Base-by-base conservation (phyloP, 2,113 vertebrate genomes). In the Mesoclemmys tuberculata region DNA sequence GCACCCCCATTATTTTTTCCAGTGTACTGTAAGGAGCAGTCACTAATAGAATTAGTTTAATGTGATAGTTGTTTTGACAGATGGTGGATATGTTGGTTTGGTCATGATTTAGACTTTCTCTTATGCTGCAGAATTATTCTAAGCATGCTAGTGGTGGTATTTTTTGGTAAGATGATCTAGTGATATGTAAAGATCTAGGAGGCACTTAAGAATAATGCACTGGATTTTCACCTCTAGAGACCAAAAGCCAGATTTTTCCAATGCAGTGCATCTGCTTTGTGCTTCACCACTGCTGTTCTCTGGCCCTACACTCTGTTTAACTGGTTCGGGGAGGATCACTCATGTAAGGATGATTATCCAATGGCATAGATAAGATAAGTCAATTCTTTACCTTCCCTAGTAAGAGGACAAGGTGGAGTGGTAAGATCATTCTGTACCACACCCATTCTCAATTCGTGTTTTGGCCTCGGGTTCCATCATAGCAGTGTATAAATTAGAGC, bases 1-100 rank as follows among this genome's bases (percentile, higher is more conserved):
- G 8, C 22, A 0, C 0, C 10, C 84, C 80, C 19, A 26, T 48
- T 55, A 71, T 21, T n/a, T 77, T 75, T 46, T 94, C 27, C 1
- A 0, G 9, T 77, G 2, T 7, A 3, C 16, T 74, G 0, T 13
- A 9, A 35, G n/a, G 46, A 86, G 29, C 10, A 77, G 35, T 46
- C 52, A 44, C 14, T 26, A 58, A 35, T 22, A 71, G 19, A 84
- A 84, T 51, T 68, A 49, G 24, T 85, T 68, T 54, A 48, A 79
- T 10, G 49, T 48, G 14, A 77, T 55, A 44, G 41, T 46, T 54
- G 29, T 78, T 87, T 31, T 87, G 74, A 31, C 27, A 87, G 31
- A 54, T 46, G 18, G 19, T 56, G 49, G 18, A 18, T 46, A 13
- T 86, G 10, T 52, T 78, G 8, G 52, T 26, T 87, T 58, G 44